phyloP scores from a whole-genome alignment of 2,113 vertebrate species.

The Malurus alboscapulatus region DNA sequence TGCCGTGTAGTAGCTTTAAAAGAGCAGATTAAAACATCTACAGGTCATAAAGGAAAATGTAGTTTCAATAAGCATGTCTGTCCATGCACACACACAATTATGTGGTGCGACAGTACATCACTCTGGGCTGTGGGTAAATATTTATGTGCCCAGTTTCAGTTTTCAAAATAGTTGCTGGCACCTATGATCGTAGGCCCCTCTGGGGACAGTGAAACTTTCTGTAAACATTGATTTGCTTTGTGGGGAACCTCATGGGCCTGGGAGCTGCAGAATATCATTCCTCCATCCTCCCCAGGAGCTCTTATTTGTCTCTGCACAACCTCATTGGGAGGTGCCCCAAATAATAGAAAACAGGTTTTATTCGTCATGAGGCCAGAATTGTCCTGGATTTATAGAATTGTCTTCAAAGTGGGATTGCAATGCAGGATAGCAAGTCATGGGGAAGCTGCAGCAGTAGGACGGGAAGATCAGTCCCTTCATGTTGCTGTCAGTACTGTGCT shows the following conservation, averaged over 20 bases:
- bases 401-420: not conserved
- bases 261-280: not conserved
- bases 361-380: not conserved
- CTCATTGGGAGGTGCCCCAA: not conserved
- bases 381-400: not conserved
- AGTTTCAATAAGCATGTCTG: not conserved
- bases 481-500: not conserved
- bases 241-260: not conserved
- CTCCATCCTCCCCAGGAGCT: not conserved
- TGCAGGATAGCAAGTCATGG: not conserved
- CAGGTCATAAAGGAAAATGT: not conserved
- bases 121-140: not conserved
- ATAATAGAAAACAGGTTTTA: not conserved
- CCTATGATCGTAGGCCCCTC: rapidly evolving
- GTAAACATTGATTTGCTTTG: rapidly evolving
- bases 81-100: rapidly evolving
- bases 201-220: not conserved
- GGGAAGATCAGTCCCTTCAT: not conserved
- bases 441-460: not conserved
- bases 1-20: not conserved
- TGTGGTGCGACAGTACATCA: not conserved
- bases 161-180: not conserved
- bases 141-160: not conserved
- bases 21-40: not conserved
- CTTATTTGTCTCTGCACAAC: not conserved